Percentiles rank a stretch among this genome's conserved stretches.
These are phyloP conservation scores for Taphrorychus bicolor DNA, from an alignment of 2,888 invertebrate genomes.

Conservation along the genomic window DNA sequence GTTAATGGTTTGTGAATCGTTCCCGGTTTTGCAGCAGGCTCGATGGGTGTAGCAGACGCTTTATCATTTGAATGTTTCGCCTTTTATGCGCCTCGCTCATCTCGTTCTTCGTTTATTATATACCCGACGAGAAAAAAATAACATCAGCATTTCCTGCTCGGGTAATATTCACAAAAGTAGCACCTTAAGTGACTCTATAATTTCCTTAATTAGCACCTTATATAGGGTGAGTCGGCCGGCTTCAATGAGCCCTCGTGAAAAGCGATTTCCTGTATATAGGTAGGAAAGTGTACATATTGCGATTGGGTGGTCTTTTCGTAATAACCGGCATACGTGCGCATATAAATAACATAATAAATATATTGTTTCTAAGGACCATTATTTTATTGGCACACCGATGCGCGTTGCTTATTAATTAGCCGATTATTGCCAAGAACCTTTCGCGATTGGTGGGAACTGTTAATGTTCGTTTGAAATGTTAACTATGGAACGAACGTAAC, in stretches of 20 bases:
- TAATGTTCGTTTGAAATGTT: not conserved
- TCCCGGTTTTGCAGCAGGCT: slow-evolving; percentile 14
- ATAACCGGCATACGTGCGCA: slow-evolving; percentile 11
- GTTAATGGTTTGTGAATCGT: slow-evolving; percentile 67
- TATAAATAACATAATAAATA: slow-evolving; percentile 6
- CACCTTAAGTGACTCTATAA: no score
- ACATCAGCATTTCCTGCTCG: not conserved
- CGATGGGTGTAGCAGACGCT: slow-evolving; percentile 20
- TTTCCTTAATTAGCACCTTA: not conserved
- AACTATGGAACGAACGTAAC: no score
- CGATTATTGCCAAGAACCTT: not conserved
- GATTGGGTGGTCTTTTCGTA: slow-evolving; percentile 14
- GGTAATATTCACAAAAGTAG: no score
- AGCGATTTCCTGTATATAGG: not conserved
- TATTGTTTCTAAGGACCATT: slow-evolving; percentile 11
- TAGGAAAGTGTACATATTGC: not conserved
- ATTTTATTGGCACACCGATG: slow-evolving; percentile 7
- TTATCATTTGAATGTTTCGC: slow-evolving; percentile 25
- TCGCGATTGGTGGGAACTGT: not conserved
- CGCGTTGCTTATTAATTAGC: slow-evolving; percentile 5
- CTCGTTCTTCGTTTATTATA: not conserved
- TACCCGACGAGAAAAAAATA: not conserved
- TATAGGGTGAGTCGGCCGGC: not conserved
- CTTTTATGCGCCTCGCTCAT: slow-evolving; percentile 12
- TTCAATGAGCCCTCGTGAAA: not conserved